Evolutionary conservation across 2,888 invertebrate species (phyloP).

Genomic region (Himalopsyche anomala): DNA sequence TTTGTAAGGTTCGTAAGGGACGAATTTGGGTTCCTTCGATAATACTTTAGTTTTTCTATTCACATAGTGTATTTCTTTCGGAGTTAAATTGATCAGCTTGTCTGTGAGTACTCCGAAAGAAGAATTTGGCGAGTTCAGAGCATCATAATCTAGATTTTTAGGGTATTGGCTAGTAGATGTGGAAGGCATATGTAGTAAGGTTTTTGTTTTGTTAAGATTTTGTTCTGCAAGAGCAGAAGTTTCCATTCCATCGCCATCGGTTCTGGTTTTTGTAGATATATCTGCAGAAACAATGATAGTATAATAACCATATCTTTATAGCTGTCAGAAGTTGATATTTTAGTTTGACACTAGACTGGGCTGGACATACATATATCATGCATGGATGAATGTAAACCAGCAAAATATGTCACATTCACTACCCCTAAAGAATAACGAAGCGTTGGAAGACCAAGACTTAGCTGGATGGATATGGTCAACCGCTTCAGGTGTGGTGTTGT

Average conservation of each 20-base stretch:
- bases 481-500: too few relatives aligned
- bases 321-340: too few relatives aligned
- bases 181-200: slow-evolving; percentile 58
- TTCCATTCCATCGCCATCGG: slow-evolving; percentile 89
- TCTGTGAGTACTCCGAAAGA: slow-evolving; percentile 74
- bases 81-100: slow-evolving; percentile 79
- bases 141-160: slow-evolving; percentile 65
- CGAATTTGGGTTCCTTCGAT: slow-evolving; percentile 86
- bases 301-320: too few relatives aligned
- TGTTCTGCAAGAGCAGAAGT: slow-evolving; percentile 71
- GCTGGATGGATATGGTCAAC: too few relatives aligned
- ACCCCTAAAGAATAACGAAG: too few relatives aligned
- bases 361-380: too few relatives aligned
- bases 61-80: slow-evolving; percentile 78
- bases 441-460: too few relatives aligned
- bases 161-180: slow-evolving; percentile 55
- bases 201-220: slow-evolving; percentile 66
- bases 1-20: slow-evolving; percentile 93
- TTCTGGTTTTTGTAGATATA: slow-evolving; percentile 73
- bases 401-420: too few relatives aligned
- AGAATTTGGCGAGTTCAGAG: not conserved
- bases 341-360: too few relatives aligned
- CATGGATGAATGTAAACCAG: too few relatives aligned
- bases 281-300: slow-evolving; percentile 46
- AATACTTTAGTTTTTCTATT: slow-evolving; percentile 77